phyloP scores from a whole-genome alignment of 2,113 vertebrate species.

The Etheostoma spectabile region DNA sequence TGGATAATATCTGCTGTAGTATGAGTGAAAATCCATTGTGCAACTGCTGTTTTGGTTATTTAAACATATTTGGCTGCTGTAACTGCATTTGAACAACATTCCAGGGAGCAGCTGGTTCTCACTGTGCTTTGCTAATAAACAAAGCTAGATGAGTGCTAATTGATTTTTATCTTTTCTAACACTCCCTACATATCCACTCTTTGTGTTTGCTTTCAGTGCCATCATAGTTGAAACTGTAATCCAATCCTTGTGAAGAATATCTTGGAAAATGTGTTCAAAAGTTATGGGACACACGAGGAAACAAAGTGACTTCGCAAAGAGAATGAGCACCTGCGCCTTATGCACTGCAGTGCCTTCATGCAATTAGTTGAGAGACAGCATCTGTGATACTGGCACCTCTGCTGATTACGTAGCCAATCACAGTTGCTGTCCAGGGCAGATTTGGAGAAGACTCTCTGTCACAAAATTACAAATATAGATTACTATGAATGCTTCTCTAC shows the following conservation, averaged over 20 bases:
- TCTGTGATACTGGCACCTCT: constrained; percentile 67
- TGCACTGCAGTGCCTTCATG: constrained; percentile 31
- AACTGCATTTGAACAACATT: constrained; percentile 39
- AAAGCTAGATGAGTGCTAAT: constrained; percentile 42
- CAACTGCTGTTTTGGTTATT: constrained; percentile 30
- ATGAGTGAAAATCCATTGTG: constrained; percentile 26
- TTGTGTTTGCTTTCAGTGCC: constrained; percentile 19
- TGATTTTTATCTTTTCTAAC: constrained; percentile 27
- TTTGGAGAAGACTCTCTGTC: constrained; percentile 38
- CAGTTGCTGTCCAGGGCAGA: constrained; percentile 51
- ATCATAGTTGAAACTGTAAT: constrained; percentile 35
- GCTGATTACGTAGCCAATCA: constrained; percentile 58
- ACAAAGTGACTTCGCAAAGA: constrained; percentile 42
- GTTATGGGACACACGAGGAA: constrained; percentile 31
- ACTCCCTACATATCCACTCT: constrained; percentile 6
- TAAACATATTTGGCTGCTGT: constrained; percentile 55
- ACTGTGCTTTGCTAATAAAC: constrained; percentile 60
- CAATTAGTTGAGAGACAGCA: constrained; percentile 66
- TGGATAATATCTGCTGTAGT: constrained; percentile 41
- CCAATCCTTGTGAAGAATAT: constrained; percentile 10
- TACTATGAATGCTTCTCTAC: neutral
- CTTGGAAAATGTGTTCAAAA: constrained; percentile 33
- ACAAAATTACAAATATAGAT: constrained; percentile 49
- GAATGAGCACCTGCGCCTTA: constrained; percentile 49
- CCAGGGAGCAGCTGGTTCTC: constrained; percentile 54